A percentile compares a stretch with the other conserved stretches of the same genome.
These are phyloP conservation scores for Sminthurinus aureus DNA, from an alignment of 2,888 invertebrate genomes.

Conservation along the genomic window DNA sequence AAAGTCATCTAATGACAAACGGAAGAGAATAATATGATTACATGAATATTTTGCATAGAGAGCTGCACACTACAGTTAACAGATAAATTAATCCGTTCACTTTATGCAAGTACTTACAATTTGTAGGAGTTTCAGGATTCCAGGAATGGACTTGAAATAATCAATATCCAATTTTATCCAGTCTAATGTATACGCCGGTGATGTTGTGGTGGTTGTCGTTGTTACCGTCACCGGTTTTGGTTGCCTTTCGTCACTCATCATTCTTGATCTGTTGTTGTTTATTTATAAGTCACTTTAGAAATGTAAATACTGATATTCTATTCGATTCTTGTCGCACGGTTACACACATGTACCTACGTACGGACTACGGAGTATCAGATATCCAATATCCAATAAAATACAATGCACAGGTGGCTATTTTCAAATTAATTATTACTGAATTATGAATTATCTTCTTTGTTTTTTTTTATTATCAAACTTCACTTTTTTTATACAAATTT, in stretches of 20 bases:
- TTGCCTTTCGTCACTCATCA: constrained; percentile 41
- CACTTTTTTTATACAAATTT: too few species aligned
- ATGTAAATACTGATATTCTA: background rate
- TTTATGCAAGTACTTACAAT: too few species aligned
- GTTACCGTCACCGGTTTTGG: constrained; percentile 49
- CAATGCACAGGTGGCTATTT: background rate
- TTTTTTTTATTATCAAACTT: too few species aligned
- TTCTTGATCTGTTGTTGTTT: constrained; percentile 1
- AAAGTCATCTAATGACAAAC: too few species aligned
- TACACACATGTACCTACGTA: background rate
- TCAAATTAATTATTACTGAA: too few species aligned
- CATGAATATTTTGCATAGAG: too few species aligned
- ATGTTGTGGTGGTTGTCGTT: constrained; percentile 60
- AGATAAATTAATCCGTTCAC: too few species aligned
- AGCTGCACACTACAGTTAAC: too few species aligned
- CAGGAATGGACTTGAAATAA: constrained; percentile 83
- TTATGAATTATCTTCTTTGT: too few species aligned
- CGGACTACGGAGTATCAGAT: too few species aligned
- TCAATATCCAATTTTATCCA: constrained; percentile 79
- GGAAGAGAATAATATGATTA: too few species aligned
- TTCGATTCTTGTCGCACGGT: too few species aligned
- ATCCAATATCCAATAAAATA: background rate
- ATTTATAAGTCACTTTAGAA: background rate
- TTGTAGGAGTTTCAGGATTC: constrained; percentile 80
- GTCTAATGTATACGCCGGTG: constrained; percentile 64